These are phyloP conservation scores for Austrofundulus limnaeus DNA, from an alignment of 2,113 vertebrate genomes.

Conservation along the genomic window DNA sequence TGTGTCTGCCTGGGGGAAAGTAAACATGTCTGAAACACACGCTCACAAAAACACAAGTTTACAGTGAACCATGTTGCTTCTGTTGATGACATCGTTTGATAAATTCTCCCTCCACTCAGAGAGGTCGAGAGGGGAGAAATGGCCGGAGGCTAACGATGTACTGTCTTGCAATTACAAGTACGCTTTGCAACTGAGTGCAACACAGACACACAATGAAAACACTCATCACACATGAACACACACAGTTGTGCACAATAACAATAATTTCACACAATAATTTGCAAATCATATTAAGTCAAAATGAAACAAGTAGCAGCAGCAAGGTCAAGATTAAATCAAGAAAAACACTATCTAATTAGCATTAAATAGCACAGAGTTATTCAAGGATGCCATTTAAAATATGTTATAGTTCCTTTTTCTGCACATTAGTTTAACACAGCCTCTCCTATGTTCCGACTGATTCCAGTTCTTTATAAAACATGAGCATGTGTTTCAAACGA, in stretches of 20 bases:
- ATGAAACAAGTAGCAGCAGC: conserved; percentile 2
- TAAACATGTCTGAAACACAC: conserved; percentile 65
- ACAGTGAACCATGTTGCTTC: conserved; percentile 32
- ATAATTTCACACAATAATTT: conserved; percentile 13
- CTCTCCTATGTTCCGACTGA: background rate
- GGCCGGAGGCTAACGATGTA: conserved; percentile 35
- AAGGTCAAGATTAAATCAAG: conserved; percentile 15
- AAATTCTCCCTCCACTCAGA: conserved; percentile 25
- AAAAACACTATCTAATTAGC: background rate
- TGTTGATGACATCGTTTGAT: conserved; percentile 47
- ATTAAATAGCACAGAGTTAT: conserved; percentile 11
- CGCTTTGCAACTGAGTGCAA: conserved; percentile 1
- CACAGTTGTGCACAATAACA: conserved; percentile 6
- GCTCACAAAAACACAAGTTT: conserved; percentile 33
- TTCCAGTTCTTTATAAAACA: background rate
- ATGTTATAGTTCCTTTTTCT: background rate
- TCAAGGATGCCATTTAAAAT: background rate
- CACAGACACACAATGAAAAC: conserved; percentile 12
- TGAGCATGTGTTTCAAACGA: background rate
- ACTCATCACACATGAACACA: background rate
- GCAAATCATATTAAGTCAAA: conserved; percentile 16
- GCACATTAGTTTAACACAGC: background rate
- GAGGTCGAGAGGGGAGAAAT: conserved; percentile 8
- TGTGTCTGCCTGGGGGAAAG: conserved; percentile 56
- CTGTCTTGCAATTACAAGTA: conserved; percentile 43